phyloP scores from a whole-genome alignment of 2,888 invertebrate genomes.

The Brachyptera risi region DNA sequence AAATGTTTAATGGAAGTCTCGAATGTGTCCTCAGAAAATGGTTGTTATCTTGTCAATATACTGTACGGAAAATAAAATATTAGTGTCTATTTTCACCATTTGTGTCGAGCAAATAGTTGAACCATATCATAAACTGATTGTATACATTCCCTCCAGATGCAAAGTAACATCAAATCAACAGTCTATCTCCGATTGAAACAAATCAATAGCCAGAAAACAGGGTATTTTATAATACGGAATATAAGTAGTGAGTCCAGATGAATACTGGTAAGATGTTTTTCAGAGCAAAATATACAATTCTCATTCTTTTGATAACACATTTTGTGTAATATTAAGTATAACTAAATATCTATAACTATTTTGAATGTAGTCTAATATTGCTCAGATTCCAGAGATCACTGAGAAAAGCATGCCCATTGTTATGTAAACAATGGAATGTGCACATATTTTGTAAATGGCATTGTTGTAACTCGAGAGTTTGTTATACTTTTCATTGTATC shows the following conservation, averaged over 20 bases:
- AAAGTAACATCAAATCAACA: not conserved
- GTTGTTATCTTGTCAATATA: too few relatives aligned
- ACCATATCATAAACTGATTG: slow-evolving; percentile 5
- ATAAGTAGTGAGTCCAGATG: too few relatives aligned
- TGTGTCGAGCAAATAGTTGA: not conserved
- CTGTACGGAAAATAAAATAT: too few relatives aligned
- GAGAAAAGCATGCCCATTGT: too few relatives aligned
- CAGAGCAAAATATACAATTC: not conserved
- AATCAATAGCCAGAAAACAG: slow-evolving; percentile 10
- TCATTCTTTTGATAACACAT: not conserved
- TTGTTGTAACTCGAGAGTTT: slow-evolving; percentile 20
- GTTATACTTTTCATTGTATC: slow-evolving; percentile 24
- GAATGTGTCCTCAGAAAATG: too few relatives aligned
- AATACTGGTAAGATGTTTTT: too few relatives aligned
- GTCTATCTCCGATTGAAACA: too few relatives aligned
- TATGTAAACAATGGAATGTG: too few relatives aligned
- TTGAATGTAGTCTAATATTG: too few relatives aligned
- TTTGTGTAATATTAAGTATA: slow-evolving; percentile 3
- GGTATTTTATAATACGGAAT: slow-evolving; percentile 26
- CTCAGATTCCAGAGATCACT: too few relatives aligned
- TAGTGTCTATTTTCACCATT: not conserved
- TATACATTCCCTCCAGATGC: slow-evolving; percentile 9
- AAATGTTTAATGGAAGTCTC: too few relatives aligned
- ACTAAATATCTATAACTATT: not conserved
- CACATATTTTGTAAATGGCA: slow-evolving; percentile 26